A percentile compares a stretch with the other conserved stretches of the same genome.
phyloP scores from a whole-genome alignment of 2,797 vertebrate genomes.

The Microchirus variegatus region DNA sequence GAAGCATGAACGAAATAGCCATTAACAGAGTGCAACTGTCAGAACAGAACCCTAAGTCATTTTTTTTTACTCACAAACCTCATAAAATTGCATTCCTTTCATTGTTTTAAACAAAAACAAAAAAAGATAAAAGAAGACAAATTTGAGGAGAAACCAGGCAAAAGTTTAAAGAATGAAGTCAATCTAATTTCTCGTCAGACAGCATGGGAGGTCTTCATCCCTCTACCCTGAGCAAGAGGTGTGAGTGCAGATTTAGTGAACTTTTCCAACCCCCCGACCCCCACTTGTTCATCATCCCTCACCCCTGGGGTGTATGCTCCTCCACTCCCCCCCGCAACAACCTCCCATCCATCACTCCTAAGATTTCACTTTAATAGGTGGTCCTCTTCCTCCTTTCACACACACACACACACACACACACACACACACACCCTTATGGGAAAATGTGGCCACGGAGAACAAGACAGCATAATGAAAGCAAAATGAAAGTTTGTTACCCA shows the following conservation, averaged over 20 bases:
- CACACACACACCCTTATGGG: constrained; percentile 63
- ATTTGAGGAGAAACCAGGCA: constrained; percentile 64
- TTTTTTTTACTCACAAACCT: constrained; percentile 10
- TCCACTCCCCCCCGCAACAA: constrained; percentile 70
- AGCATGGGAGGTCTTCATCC: constrained; percentile 74
- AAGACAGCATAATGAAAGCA: constrained; percentile 33
- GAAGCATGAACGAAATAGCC: constrained; percentile 25
- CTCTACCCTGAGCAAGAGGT: constrained; percentile 63
- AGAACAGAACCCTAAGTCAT: constrained; percentile 6
- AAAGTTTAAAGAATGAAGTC: constrained; percentile 55
- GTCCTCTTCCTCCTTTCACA: constrained; percentile 73
- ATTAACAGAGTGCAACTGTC: constrained; percentile 1
- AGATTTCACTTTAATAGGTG: constrained; percentile 81
- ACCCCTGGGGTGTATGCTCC: constrained; percentile 65
- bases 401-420: constrained; percentile 61
- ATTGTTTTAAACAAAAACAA: not conserved
- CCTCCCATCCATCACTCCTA: constrained; percentile 82
- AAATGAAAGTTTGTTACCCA: constrained; percentile 5
- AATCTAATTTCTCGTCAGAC: constrained; percentile 49
- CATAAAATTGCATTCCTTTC: constrained; percentile 24
- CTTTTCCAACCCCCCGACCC: constrained; percentile 30
- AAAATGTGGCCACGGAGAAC: constrained; percentile 45
- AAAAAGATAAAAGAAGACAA: constrained; percentile 11
- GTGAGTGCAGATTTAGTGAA: constrained; percentile 72
- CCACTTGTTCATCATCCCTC: constrained; percentile 65